Evolutionary conservation across 2,797 vertebrate species (phyloP), one percentile per base, ranked within the genome.

Genomic region (Amblyraja radiata): DNA sequence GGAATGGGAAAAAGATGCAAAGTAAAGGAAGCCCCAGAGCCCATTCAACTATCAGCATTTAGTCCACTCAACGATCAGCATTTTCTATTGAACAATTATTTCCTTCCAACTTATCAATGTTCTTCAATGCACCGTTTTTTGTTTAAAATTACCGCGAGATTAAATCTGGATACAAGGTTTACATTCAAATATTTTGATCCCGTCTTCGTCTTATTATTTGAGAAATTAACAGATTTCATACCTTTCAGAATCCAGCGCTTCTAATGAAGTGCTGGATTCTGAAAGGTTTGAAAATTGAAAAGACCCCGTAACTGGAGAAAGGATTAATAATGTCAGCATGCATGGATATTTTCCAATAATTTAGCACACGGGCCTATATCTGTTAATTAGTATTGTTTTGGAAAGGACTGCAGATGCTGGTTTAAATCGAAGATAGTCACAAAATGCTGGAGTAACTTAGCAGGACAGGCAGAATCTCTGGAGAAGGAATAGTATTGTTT

Each of bases 21-120:
- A 88, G 84, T 88, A 88, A 88, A 88, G 61, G 84, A 88, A 88
- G 84, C 84, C 63, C 84, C 63, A 36, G 84, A 88, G n/a, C 65
- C 84, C 84, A 68, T 32, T 88, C n/a, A 74, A 74, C 65, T 65
- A 54, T 5, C 73, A 16, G 10, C 61, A 54, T 25, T 28, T 54
- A 13, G 28, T 61, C 81, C 81, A 68, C 65, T 68, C 65, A 6
- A 86, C 7, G n/a, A 88, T 63, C n/a, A 68, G 61, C 63, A 36
- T 68, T 88, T 21, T 65, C 61, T 63, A 88, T n/a, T 68, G n/a
- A 32, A 88, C 63, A 68, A 68, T 5, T 8, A 68, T 4, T 88
- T 18, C 61, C 54, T 84, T 61, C 13, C 25, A 61, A n/a, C 58
- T n/a, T 84, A 13, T 61, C 23, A 63, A 86, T 2, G n/a, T 32